Conservation (phyloP, 1,140 invertebrate genomes). For the Halesus radiatus region DNA sequence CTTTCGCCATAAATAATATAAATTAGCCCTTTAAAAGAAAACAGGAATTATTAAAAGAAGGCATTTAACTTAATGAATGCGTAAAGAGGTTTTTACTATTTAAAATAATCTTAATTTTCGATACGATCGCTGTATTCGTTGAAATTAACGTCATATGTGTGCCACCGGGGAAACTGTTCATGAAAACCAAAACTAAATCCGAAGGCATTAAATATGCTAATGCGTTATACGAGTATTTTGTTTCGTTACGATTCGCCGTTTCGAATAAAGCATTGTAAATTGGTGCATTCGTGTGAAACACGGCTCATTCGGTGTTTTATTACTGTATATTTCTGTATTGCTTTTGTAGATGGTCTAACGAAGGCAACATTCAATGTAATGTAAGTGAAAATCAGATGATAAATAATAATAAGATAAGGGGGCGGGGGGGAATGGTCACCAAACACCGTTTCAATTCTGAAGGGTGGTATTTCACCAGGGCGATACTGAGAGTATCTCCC, state of each 20-base stretch:
- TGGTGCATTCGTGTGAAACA: slow-evolving; percentile 11
- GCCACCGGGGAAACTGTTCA: slow-evolving; percentile 3
- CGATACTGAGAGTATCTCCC: too few relatives aligned
- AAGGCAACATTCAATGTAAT: not conserved
- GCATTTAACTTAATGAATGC: too few relatives aligned
- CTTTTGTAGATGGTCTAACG: not conserved
- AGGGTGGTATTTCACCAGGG: too few relatives aligned
- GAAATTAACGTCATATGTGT: not conserved
- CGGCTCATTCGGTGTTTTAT: slow-evolving; percentile 9
- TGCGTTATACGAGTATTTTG: slow-evolving; percentile 11
- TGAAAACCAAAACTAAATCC: slow-evolving; percentile 1
- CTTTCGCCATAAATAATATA: too few relatives aligned
- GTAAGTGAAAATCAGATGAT: too few relatives aligned
- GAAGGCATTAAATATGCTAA: not conserved
- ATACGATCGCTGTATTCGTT: not conserved
- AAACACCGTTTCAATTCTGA: too few relatives aligned
- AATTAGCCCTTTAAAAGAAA: too few relatives aligned
- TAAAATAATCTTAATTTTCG: not conserved
- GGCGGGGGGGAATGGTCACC: too few relatives aligned
- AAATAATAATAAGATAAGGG: too few relatives aligned
- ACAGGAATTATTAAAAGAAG: too few relatives aligned
- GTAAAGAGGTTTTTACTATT: too few relatives aligned
- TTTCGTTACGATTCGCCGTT: not conserved
- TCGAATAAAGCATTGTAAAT: slow-evolving; percentile 23
- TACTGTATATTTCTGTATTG: not conserved